Conservation (phyloP, 2,113 vertebrate genomes). For the Eurypyga helias region DNA sequence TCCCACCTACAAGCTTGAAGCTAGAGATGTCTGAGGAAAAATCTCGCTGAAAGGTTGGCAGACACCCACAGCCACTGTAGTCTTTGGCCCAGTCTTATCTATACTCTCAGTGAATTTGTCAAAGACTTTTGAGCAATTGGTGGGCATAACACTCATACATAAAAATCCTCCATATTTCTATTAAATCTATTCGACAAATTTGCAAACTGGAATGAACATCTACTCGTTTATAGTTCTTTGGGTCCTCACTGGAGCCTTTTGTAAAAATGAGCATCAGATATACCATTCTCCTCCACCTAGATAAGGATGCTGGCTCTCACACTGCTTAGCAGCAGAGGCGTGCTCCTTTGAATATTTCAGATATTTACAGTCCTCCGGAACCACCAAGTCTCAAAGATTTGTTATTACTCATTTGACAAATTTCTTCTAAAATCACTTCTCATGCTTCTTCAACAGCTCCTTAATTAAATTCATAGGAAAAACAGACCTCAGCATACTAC, state of each 20-base stretch:
- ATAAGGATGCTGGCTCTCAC: background rate
- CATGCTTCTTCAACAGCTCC: background rate
- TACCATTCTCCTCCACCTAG: background rate
- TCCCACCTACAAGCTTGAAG: background rate
- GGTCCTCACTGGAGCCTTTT: background rate
- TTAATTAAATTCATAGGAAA: background rate
- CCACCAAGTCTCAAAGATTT: background rate
- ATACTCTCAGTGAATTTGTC: background rate
- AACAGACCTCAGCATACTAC: background rate
- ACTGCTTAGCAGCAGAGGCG: fast-evolving
- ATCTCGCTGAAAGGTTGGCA: background rate
- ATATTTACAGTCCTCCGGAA: background rate
- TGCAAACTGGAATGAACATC: background rate
- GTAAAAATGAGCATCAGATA: background rate
- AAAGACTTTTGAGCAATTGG: background rate
- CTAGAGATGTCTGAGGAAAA: background rate
- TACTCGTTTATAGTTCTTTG: background rate
- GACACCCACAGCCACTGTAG: background rate
- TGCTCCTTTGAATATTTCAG: background rate
- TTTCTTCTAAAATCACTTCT: background rate
- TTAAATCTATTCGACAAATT: background rate
- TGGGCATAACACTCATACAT: background rate
- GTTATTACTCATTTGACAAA: background rate
- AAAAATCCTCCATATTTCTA: background rate
- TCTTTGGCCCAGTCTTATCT: background rate